Conservation (phyloP, 2,888 invertebrate species). For the Ennomos fuscantarius region DNA sequence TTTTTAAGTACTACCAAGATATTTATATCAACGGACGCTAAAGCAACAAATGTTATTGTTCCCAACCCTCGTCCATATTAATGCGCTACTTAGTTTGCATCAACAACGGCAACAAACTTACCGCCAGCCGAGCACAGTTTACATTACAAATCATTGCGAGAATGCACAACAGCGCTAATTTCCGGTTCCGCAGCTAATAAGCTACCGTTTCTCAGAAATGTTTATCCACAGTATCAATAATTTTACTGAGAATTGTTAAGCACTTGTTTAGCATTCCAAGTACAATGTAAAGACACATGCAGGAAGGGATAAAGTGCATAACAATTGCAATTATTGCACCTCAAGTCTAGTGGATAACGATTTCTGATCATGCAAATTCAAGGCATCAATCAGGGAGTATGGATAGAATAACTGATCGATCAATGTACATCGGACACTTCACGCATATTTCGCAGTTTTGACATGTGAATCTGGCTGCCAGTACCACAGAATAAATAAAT, state of each 20-base stretch:
- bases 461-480: no score
- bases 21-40: background rate
- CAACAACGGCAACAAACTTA: background rate
- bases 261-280: conserved; percentile 14
- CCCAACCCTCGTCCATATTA: background rate
- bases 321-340: conserved; percentile 21
- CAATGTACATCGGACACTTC: background rate
- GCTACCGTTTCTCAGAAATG: conserved; percentile 21
- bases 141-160: conserved; percentile 6
- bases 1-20: no score
- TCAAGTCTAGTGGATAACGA: conserved; percentile 3
- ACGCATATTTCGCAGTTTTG: no score
- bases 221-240: conserved; percentile 12
- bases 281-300: conserved; percentile 17
- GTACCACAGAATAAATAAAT: no score
- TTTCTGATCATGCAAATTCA: conserved; percentile 17
- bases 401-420: conserved; percentile 1
- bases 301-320: conserved; percentile 26
- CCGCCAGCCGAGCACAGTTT: conserved; percentile 7
- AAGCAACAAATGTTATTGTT: background rate
- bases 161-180: conserved; percentile 17
- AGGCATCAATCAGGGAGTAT: conserved; percentile 14
- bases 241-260: background rate
- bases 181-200: conserved; percentile 22
- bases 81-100: background rate